Conservation (phyloP, 2,888 invertebrate species). For the Halocaridina rubra region DNA sequence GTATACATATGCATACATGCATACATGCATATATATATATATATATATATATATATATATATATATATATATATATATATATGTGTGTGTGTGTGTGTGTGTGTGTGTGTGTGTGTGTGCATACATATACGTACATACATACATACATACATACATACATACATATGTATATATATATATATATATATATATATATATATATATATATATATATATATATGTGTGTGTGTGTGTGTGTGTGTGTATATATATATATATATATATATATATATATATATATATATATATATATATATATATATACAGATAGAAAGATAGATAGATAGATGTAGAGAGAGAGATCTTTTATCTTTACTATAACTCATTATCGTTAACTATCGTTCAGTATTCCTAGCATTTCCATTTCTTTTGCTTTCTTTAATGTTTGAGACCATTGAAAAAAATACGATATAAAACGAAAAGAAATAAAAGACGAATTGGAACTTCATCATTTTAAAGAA, state of each 20-base stretch:
- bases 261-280: neutral
- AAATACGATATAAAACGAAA: no score
- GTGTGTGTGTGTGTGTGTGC: neutral
- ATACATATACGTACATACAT: neutral
- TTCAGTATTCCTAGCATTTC: no score
- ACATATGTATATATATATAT: neutral
- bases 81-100: neutral
- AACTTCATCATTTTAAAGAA: no score
- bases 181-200: neutral
- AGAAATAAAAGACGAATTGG: no score
- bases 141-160: neutral
- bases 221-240: neutral
- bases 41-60: neutral
- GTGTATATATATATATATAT: neutral
- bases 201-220: neutral
- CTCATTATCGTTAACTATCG: no score
- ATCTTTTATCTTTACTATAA: no score
- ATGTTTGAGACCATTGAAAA: no score
- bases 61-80: neutral
- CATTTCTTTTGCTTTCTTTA: no score
- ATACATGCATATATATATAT: neutral
- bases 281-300: neutral
- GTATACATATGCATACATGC: neutral
- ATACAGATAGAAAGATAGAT: no score
- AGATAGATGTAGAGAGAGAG: no score